Evolutionary conservation across 2,888 invertebrate genomes (phyloP), one percentile per base, ranked within the genome.

Genomic region (Cremastinae sp.): DNA sequence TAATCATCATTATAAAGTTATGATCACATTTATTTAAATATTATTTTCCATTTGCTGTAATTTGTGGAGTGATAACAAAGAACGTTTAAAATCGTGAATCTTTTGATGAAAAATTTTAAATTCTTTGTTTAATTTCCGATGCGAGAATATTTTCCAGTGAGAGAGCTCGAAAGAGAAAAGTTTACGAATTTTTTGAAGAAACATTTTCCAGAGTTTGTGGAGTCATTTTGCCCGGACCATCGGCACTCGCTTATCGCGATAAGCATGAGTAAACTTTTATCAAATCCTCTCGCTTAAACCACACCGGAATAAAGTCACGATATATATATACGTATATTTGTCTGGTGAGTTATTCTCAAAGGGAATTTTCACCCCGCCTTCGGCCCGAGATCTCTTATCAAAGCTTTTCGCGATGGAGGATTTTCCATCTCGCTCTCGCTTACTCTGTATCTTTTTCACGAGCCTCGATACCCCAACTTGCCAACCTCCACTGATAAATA

Each of bases 241-340:
- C 20, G 45, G 5, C 45, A 7, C 18, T 49, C 49, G 4, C 10
- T 20, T 47, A 49, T 69, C 58, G 58, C 20, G 68, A 69, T 69
- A 69, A 69, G 49, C 14, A 28, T 14, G 58, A 69, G 58, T 5
- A 69, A 69, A 69, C 58, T 69, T 69, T 69, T 59, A 69, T 69
- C 58, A 69, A 69, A 69, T 58, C 39, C 22, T 69, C 58, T 59
- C 12, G 22, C 49, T 12, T 20, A 49, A 37, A 12, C 68, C 20
- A 22, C 28, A 43, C 8, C 35, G 45, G 16, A 62, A 58, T 51
- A 45, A 58, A 58, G 56, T 64, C 43, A 43, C 18, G 51, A 20
- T 62, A 49, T 37, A 49, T 5, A 5, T 28, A 28, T 37, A 49
- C 28, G 28, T 28, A 28, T 28, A 28, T 37, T 35, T 61, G 20